Evolutionary conservation across 2,797 vertebrate genomes (phyloP).

Genomic region (Bothrops alternatus): DNA sequence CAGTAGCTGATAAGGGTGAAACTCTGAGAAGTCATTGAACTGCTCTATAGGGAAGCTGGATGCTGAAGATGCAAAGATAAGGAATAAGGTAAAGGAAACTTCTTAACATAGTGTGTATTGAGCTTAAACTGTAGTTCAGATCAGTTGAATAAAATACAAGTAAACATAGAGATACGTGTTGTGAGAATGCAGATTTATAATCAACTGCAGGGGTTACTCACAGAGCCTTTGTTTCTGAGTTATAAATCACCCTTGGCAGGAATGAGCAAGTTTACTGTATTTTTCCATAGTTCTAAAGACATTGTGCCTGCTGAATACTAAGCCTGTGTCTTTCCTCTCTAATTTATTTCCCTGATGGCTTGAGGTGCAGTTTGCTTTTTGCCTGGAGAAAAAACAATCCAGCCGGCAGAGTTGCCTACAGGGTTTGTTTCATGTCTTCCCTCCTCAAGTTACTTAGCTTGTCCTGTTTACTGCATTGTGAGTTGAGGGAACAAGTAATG

Average conservation of each 20-base stretch:
- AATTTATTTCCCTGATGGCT: background rate
- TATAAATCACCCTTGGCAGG: background rate
- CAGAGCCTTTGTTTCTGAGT: background rate
- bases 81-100: background rate
- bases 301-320: background rate
- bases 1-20: background rate
- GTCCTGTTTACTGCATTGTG: background rate
- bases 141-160: background rate
- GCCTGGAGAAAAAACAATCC: background rate
- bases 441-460: background rate
- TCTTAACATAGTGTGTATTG: background rate
- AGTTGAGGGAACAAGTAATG: background rate
- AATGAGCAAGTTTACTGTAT: background rate
- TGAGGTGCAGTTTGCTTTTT: background rate
- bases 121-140: background rate
- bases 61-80: background rate
- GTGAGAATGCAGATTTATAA: background rate
- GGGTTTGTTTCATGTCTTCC: background rate
- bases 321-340: background rate
- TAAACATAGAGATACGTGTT: background rate
- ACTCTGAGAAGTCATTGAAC: background rate
- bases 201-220: background rate
- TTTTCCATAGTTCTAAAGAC: background rate
- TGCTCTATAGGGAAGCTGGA: background rate
- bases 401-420: background rate